Conservation (phyloP, 2,113 vertebrate genomes). For the Chinchilla lanigera region DNA sequence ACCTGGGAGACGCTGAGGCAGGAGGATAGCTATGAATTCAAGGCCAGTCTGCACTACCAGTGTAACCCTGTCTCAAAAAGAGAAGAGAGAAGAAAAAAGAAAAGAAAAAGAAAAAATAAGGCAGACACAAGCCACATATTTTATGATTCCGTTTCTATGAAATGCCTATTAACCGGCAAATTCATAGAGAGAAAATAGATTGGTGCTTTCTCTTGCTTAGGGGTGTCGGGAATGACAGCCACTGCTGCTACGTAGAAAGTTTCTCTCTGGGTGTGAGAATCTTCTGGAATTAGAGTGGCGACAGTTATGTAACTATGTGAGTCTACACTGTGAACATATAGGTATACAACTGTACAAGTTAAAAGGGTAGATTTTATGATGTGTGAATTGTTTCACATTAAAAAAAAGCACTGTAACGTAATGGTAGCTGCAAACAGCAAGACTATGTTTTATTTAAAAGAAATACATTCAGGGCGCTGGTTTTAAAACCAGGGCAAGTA, state of each 20-base stretch:
- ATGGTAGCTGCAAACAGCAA: constrained; percentile 12
- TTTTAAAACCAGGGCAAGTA: neutral
- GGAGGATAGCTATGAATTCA: neutral
- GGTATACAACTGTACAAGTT: neutral
- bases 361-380: neutral
- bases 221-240: neutral
- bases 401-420: neutral
- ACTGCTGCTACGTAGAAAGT: neutral
- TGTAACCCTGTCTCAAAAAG: neutral
- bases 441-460: neutral
- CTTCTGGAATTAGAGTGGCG: neutral
- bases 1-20: neutral
- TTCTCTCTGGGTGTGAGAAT: neutral
- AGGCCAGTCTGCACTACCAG: neutral
- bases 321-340: neutral
- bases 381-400: neutral
- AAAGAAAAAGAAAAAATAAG: neutral
- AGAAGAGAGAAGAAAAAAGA: too few species aligned
- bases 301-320: neutral
- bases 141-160: neutral
- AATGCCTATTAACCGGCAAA: neutral
- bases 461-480: neutral
- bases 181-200: neutral
- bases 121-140: neutral
- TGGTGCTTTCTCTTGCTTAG: neutral